Evolutionary conservation across 2,888 invertebrate species (phyloP), one percentile per base, ranked within the genome.

Genomic region (Cantharis nigra): DNA sequence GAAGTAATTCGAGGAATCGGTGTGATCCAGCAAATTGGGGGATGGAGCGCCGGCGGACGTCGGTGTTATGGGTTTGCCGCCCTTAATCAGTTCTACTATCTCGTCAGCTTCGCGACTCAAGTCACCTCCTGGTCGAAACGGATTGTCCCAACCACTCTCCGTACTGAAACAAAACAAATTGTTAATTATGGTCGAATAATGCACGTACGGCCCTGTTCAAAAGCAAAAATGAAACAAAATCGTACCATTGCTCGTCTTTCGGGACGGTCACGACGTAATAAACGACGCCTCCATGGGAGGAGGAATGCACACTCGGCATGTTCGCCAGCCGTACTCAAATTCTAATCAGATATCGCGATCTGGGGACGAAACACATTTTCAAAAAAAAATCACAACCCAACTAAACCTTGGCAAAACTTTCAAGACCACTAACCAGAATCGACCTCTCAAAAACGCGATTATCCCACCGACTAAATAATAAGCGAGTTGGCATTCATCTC

Each of bases 131-230:
- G 98, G 98, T 87, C 97, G 94, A 91, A 98, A 98, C 76, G 98
- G 98, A 90, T 98, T 98, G 90, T 98, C 98, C 95, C 97, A 97
- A 82, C 97, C 97, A 87, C 97, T 97, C 88, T 98, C 98, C 89
- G 96, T 95, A 90, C 98, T 98, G 92, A 14, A 90, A 90, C 82
- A 49, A 49, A n/a, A 33, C 0, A 49, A 49, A n/a, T 7, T 0
- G n/a, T 26, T 26, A 26, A 9, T 49, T 9, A 49, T n/a, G 0
- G 13, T 33, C 5, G n/a, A 30, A 49, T 49, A n/a, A n/a, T 49
- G n/a, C 49, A n/a, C 7, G 49, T 49, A 13, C 49, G 49, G n/a
- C n/a, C 49, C 49, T 49, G 49, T 10, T 10, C 28, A n/a, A 49
- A 49, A 49, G n/a, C 33, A n/a, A 9, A 7, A 49, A n/a, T n/a